These are phyloP conservation scores for Nesogale talazaci DNA, from an alignment of 2,113 vertebrate species.

Conservation along the genomic window DNA sequence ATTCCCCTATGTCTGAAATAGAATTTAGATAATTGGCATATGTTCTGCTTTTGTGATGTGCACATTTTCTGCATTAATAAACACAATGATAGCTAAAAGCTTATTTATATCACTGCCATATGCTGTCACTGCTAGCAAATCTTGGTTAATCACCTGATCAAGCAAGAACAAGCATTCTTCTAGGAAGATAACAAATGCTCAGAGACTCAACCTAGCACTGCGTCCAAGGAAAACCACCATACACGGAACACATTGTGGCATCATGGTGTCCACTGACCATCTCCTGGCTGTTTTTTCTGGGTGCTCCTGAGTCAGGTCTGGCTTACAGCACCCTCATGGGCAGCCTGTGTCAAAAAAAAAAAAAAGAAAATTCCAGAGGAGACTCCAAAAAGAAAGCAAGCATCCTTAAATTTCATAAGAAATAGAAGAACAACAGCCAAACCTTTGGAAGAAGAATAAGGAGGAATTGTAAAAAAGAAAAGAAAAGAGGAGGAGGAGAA, in stretches of 20 bases:
- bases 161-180: not conserved
- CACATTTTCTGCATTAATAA: not conserved
- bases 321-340: not conserved
- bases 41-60: conserved; percentile 29
- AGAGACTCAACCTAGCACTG: not conserved
- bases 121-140: not conserved
- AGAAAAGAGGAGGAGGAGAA: too few relatives aligned
- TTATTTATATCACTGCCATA: not conserved
- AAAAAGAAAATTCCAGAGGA: not conserved
- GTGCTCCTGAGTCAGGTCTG: not conserved
- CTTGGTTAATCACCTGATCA: not conserved
- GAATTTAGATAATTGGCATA: conserved; percentile 13
- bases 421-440: not conserved
- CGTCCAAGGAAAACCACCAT: not conserved
- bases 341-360: too few relatives aligned
- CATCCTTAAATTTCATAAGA: not conserved
- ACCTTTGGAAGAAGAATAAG: not conserved
- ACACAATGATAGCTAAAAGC: not conserved
- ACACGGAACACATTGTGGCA: not conserved
- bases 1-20: conserved; percentile 63
- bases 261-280: not conserved
- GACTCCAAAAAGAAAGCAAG: not conserved
- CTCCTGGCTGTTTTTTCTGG: not conserved
- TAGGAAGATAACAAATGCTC: not conserved
- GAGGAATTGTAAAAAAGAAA: not conserved